Conservation (phyloP, 2,888 invertebrate genomes). For the Odontomyia ornata region DNA sequence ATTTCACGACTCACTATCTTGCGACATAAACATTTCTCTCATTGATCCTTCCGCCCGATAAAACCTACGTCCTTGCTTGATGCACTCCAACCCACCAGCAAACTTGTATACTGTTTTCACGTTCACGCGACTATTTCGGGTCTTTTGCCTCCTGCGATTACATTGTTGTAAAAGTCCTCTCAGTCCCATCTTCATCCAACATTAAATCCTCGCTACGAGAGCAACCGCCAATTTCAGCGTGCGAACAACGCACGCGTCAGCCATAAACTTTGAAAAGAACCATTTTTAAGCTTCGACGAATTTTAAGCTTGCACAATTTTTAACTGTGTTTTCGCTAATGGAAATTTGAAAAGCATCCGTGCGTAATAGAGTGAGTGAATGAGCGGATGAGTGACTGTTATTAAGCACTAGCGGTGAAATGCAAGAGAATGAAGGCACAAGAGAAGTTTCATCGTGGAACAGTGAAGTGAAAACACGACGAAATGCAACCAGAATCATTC, state of each 20-base stretch:
- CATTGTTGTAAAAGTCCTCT: constrained; percentile 6
- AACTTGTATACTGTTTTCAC: background rate
- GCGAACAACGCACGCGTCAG: constrained; percentile 26
- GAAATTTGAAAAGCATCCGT: constrained; percentile 30
- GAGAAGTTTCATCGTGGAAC: background rate
- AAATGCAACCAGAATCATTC: background rate
- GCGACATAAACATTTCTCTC: background rate
- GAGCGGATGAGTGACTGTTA: background rate
- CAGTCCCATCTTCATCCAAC: background rate
- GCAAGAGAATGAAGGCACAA: background rate
- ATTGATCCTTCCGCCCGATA: background rate
- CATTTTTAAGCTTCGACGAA: constrained; percentile 27
- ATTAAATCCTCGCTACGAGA: background rate
- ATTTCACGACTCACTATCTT: background rate
- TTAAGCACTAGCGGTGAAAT: background rate
- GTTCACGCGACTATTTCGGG: background rate
- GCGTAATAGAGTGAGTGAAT: constrained; percentile 29
- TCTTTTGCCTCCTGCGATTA: constrained; percentile 8
- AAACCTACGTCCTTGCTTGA: background rate
- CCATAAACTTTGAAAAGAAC: constrained; percentile 19
- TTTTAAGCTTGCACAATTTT: constrained; percentile 27
- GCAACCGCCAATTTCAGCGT: background rate
- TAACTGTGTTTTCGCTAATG: constrained; percentile 34
- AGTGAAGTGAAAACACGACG: background rate
- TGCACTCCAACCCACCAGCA: background rate